Percentiles rank a stretch among this genome's conserved stretches.
Evolutionary conservation across 2,888 invertebrate species (phyloP).

Genomic region (Acronicta leporina): DNA sequence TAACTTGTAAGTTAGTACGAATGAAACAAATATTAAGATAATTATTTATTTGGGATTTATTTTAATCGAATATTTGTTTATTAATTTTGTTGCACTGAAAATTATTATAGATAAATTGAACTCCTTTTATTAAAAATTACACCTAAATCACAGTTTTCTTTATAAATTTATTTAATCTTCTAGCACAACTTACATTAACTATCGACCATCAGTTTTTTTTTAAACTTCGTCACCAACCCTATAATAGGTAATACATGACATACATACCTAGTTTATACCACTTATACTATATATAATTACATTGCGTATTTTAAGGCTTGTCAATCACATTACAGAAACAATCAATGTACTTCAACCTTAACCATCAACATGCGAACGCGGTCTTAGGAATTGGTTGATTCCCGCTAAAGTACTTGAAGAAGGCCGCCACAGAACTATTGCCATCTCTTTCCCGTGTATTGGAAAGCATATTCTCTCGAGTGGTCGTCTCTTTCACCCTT

Average conservation of each 20-base stretch:
- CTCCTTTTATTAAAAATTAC: neutral
- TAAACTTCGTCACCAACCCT: neutral
- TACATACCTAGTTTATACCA: no score
- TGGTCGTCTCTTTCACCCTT: constrained; percentile 27
- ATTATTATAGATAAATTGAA: no score
- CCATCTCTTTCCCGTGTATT: constrained; percentile 12
- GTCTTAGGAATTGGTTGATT: constrained; percentile 24
- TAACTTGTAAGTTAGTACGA: neutral
- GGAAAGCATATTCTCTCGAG: constrained; percentile 26
- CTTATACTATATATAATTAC: neutral
- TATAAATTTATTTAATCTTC: no score
- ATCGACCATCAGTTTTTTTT: neutral
- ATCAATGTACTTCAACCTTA: constrained; percentile 31
- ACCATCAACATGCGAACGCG: constrained; percentile 30
- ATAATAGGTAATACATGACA: no score
- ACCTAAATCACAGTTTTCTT: no score
- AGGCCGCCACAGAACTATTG: constrained; percentile 48
- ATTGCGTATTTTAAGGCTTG: constrained; percentile 6
- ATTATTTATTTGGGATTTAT: no score
- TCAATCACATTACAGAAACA: constrained; percentile 21
- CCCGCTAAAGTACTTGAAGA: constrained; percentile 45
- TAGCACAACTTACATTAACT: no score
- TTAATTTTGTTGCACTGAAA: neutral
- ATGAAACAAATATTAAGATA: no score
- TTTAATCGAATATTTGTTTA: no score